Percentiles rank a stretch among this genome's conserved stretches.
Conservation (phyloP, 2,888 invertebrate species). For the Drosophila silvestris region DNA sequence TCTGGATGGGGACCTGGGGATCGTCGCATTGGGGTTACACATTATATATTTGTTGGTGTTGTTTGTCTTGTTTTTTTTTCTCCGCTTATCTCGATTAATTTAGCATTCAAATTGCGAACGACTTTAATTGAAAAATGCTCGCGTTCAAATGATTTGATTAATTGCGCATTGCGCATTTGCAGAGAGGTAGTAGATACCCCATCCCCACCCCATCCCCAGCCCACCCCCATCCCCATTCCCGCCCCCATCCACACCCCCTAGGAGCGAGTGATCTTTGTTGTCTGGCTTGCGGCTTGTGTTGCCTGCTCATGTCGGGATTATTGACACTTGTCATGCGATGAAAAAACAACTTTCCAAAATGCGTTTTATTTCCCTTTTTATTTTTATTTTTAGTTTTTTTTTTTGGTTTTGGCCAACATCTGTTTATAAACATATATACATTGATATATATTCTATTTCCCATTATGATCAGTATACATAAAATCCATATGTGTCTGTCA, state of each 20-base stretch:
- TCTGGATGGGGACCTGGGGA: neutral
- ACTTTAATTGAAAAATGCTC: slow-evolving; percentile 53
- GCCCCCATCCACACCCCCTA: neutral
- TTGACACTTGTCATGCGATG: slow-evolving; percentile 43
- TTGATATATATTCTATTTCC: neutral
- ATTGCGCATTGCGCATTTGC: slow-evolving; percentile 45
- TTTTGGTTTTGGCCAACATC: neutral
- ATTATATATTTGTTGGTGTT: neutral
- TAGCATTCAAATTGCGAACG: slow-evolving; percentile 46
- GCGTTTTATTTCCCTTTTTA: slow-evolving; percentile 11
- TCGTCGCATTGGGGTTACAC: neutral
- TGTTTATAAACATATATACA: neutral
- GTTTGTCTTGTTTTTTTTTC: neutral
- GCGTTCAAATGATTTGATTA: slow-evolving; percentile 60
- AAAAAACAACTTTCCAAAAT: slow-evolving; percentile 30
- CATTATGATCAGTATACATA: neutral
- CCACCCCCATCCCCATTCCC: neutral
- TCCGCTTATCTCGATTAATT: slow-evolving; percentile 26
- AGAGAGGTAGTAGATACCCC: neutral
- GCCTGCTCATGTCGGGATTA: slow-evolving; percentile 25
- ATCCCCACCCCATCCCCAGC: neutral
- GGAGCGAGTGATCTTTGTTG: slow-evolving; percentile 8
- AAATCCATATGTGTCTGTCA: slow-evolving; percentile 17
- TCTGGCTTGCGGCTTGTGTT: slow-evolving; percentile 37
- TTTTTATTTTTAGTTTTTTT: no score